Conservation (phyloP, 2,113 vertebrate species). For the Pelusios castaneus region DNA sequence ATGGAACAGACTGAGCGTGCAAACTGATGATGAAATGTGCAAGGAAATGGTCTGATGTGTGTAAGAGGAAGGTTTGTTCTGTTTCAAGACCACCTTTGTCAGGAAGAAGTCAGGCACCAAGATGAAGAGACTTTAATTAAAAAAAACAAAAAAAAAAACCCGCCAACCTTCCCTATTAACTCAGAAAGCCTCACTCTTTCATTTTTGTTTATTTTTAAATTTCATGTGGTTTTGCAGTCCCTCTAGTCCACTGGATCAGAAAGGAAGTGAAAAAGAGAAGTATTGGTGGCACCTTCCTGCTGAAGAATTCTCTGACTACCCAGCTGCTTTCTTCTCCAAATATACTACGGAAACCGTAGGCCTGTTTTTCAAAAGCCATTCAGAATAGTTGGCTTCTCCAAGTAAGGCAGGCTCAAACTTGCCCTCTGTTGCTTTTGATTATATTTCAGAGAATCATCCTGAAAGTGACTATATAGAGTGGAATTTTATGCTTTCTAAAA, state of each 20-base stretch:
- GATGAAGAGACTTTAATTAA: background rate
- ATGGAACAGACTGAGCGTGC: background rate
- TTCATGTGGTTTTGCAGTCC: conserved; percentile 13
- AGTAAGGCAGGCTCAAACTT: background rate
- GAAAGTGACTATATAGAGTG: background rate
- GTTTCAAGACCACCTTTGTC: background rate
- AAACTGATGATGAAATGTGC: background rate
- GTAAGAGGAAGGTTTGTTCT: background rate
- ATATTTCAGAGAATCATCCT: background rate
- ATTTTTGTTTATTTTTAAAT: too few relatives aligned
- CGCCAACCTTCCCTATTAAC: background rate
- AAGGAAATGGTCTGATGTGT: background rate
- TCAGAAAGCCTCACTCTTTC: background rate
- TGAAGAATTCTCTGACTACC: background rate
- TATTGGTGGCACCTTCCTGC: background rate
- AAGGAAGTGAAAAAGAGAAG: background rate
- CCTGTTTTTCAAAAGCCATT: background rate
- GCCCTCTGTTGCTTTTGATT: background rate
- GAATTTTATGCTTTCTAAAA: background rate
- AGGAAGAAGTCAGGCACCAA: background rate
- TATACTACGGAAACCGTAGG: background rate
- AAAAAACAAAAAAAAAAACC: background rate
- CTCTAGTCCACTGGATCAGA: background rate
- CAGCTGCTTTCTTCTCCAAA: background rate
- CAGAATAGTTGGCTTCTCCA: conserved; percentile 11